Conservation (phyloP, 2,888 invertebrate species). For the Trachelus iudaicus region DNA sequence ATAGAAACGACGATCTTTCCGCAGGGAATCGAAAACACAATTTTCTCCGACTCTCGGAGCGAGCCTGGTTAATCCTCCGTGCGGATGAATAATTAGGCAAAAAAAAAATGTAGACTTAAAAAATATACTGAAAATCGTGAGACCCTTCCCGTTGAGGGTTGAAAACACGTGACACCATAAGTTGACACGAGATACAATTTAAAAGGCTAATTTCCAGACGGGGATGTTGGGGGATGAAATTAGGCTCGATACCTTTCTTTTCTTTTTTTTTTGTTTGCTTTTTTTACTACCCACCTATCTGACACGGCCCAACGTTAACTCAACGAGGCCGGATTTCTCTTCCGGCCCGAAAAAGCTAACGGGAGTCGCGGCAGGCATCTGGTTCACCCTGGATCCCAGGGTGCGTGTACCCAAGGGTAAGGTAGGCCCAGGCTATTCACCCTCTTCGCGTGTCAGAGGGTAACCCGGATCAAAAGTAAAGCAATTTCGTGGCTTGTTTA, state of each 20-base stretch:
- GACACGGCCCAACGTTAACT: slow-evolving; percentile 45
- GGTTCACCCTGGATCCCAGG: too few relatives aligned
- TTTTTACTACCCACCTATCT: background rate
- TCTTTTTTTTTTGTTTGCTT: slow-evolving; percentile 31
- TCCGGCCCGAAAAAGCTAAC: slow-evolving; percentile 13
- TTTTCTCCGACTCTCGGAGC: too few relatives aligned
- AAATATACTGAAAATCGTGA: too few relatives aligned
- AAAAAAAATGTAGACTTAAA: background rate
- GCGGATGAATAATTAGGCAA: too few relatives aligned
- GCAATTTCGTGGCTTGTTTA: slow-evolving; percentile 66
- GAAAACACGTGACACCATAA: too few relatives aligned
- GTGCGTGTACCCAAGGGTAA: background rate
- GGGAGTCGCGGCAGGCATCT: slow-evolving; percentile 2
- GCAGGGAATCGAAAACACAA: too few relatives aligned
- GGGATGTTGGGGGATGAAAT: slow-evolving; percentile 48
- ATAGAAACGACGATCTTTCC: too few relatives aligned
- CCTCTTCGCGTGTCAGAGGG: slow-evolving; percentile 9
- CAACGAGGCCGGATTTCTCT: slow-evolving; percentile 24
- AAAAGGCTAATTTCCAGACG: slow-evolving; percentile 62
- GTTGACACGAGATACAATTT: slow-evolving; percentile 54
- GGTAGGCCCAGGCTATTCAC: slow-evolving; percentile 2
- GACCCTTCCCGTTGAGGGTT: too few relatives aligned
- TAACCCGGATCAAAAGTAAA: slow-evolving; percentile 57
- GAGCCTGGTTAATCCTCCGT: too few relatives aligned
- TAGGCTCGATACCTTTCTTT: slow-evolving; percentile 52